Base-by-base conservation (phyloP, 2,888 invertebrate species). In the Eupeodes latifasciatus region DNA sequence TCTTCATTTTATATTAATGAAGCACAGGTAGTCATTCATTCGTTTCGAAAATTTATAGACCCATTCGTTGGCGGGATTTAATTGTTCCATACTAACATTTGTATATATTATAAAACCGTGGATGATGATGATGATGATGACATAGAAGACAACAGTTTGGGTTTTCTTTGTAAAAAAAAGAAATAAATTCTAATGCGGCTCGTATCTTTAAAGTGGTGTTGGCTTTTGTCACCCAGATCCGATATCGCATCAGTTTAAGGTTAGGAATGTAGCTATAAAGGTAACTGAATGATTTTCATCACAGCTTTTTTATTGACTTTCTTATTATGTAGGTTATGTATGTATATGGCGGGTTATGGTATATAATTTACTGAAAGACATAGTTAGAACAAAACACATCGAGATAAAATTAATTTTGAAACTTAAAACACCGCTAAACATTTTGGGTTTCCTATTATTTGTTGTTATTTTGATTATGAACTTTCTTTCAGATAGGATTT, bases 201-300 rank as follows among this genome's bases (percentile, higher is more conserved):
- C 57, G 75, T 79, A 86, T 79, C 85, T 86, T 86, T 86, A 36
- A 75, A 82, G 86, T 83, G 75, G 86, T 86, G 86, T 86, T 86
- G 82, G 19, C 79, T 86, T 83, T 86, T 86, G 86, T 86, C 79
- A 86, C 79, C 79, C 78, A 64, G 59, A 61, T 71, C 83, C 75
- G 86, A 79, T 82, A 85, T 49, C 74, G 49, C 4, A 40, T 40
- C 9, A 40, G 5, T 40, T 40, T 40, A 40, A 9, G 40, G 5
- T 7, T 66, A 59, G 34, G 10, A 51, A 36, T 16, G 11, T 71
- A 6, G 36, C 11, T 55, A 69, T n/a, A 36, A 57, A 71, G 62
- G 74, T 51, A 85, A 71, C 66, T 67, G 72, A 71, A 59, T 67
- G 72, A 77, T 77, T 78, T 74, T 49, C 67, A 81, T 75, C 47